Base-by-base conservation (phyloP, 2,888 invertebrate genomes). In the Catocala fraxini region DNA sequence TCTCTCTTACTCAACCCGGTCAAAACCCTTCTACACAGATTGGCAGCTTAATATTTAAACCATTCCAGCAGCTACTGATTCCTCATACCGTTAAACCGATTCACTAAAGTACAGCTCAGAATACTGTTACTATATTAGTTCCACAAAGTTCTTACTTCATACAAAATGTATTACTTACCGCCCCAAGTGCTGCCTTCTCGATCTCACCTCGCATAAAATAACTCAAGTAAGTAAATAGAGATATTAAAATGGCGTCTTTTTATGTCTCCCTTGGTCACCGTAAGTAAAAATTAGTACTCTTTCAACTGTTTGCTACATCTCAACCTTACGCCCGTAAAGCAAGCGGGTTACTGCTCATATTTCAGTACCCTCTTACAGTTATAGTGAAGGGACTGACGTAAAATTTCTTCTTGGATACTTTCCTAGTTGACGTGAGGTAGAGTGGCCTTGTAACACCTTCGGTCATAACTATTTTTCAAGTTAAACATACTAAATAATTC, bases 211-310 rank as follows among this genome's bases (percentile, higher is more conserved):
- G 48, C 48, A 25, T 25, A 11, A 48, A 33, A 46, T 46, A 11
- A 4, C 35, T 10, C 35, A 35, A 51, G 12, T 33, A 51, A 51
- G 51, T 51, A 51, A 51, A 51, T 39, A 51, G 34, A 51, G 51
- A 35, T 49, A 49, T 49, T 49, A 49, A 49, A 49, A 49, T 49
- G 48, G 1, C 35, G 35, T 51, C 12, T 34, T 51, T 51, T 51
- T 49, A 51, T 25, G 11, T 35, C 35, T 51, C 51, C 35, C 51
- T 51, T 7, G 51, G 35, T 12, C 51, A 15, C 12, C 35, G 51
- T 12, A 51, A 13, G 34, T 51, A 49, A 49, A 49, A 49, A 51
- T 51, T 51, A 35, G 35, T 51, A n/a, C 35, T 35, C 35, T 35
- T 51, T 34, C 51, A 51, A 35, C 51, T 35, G 35, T 35, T 13